Evolutionary conservation across 2,888 invertebrate species (phyloP), one percentile per base, ranked within the genome.

Genomic region (Alviniconcha strummeri): DNA sequence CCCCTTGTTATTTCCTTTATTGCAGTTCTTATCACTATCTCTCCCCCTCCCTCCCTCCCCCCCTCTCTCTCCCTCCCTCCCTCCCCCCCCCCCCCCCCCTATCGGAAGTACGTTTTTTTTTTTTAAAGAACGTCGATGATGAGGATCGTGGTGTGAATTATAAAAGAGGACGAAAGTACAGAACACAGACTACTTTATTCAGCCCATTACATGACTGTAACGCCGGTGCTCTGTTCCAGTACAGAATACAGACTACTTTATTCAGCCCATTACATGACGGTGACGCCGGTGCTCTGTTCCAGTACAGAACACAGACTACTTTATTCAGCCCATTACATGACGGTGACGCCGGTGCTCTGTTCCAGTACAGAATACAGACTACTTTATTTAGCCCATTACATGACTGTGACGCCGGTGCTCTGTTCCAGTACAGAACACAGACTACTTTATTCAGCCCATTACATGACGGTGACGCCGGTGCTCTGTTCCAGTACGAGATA

Each of bases 401-500:
- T 8, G 52, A 9, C 8, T 36, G 1, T 72, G 7, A 36, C 5
- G 6, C 19, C 52, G 36, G 36, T 36, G 4, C 72, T 36, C 72
- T 72, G 72, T 72, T 36, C 36, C 72, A 72, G 19, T 72, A 5
- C 52, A 6, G 11, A 52, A 36, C 7, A 36, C 36, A 36, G 36
- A 36, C 36, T 36, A 36, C 36, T 36, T 36, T 36, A 36, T 36
- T 36, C 36, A 7, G 5, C 36, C 8, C 9, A 9, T 36, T 1
- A 54, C 7, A 75, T 36, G 72, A 7, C 72, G 3, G 15, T 17
- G 17, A 7, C 0, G 11, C 13, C 36, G 54, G 17, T 75, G 55
- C 13, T 15, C 15, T 76, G 76, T 76, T 76, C 17, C 76, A 77
- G 76, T 77, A 77, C 17, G 76, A 77, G 19, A 77, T 77, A 19